Evolutionary conservation across 2,113 vertebrate species (phyloP).

Genomic region (Indri indri): DNA sequence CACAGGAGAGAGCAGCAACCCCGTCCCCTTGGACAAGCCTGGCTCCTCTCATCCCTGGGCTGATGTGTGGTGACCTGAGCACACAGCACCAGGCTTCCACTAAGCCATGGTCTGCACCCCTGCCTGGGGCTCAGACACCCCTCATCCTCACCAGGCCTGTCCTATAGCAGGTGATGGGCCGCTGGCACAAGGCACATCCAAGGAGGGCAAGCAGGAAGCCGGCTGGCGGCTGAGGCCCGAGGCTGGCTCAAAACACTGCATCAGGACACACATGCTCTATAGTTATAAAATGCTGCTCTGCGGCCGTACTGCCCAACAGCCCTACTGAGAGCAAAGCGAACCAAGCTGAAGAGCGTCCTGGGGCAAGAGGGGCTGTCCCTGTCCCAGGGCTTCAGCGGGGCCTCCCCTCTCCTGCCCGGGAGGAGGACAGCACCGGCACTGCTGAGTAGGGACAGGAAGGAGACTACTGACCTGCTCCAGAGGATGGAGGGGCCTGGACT

Average conservation of each 20-base stretch:
- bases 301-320: no score
- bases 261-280: not conserved
- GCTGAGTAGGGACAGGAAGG: not conserved
- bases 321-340: not conserved
- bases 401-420: not conserved
- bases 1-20: not conserved
- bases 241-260: not conserved
- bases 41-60: not conserved
- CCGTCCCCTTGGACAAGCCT: not conserved
- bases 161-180: no score
- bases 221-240: not conserved
- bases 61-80: not conserved
- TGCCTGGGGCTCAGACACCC: not conserved
- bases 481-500: not conserved
- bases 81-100: not conserved
- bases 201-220: not conserved
- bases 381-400: not conserved
- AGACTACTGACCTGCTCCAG: not conserved
- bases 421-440: not conserved
- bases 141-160: not conserved
- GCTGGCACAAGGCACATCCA: no score
- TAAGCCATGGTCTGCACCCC: not conserved
- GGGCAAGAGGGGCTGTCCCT: not conserved
- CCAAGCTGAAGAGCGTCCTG: not conserved
- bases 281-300: not conserved